phyloP scores from a whole-genome alignment of 2,888 invertebrate genomes.

The Bimastos eiseni region DNA sequence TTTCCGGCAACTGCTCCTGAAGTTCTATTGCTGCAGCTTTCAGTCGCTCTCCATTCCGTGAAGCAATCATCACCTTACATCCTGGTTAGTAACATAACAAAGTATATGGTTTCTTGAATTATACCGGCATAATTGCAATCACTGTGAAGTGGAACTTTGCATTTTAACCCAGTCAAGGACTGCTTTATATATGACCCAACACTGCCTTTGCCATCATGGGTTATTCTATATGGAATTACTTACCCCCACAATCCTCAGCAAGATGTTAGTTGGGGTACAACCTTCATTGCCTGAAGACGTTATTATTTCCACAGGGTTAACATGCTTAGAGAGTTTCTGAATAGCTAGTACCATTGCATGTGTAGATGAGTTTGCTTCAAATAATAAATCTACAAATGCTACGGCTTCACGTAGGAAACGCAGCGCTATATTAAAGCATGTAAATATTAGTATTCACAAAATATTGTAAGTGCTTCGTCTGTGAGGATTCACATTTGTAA shows the following conservation, averaged over 20 bases:
- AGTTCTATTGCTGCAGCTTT: slow-evolving; percentile 57
- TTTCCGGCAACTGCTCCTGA: slow-evolving; percentile 45
- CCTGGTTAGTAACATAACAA: slow-evolving; percentile 55
- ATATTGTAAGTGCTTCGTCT: not conserved
- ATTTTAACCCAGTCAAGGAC: too few species aligned
- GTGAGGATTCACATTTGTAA: not conserved
- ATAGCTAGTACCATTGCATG: too few species aligned
- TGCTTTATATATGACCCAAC: too few species aligned
- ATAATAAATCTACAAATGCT: not conserved
- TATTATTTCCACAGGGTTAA: too few species aligned
- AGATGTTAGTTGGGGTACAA: too few species aligned
- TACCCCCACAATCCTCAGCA: too few species aligned
- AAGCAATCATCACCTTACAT: slow-evolving; percentile 65
- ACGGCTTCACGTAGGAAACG: not conserved
- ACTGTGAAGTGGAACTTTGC: too few species aligned
- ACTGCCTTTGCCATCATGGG: too few species aligned
- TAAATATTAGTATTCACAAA: not conserved
- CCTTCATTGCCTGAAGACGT: too few species aligned
- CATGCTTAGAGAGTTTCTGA: too few species aligned
- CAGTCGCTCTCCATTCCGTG: slow-evolving; percentile 62
- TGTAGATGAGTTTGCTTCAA: not conserved
- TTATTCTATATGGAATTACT: too few species aligned
- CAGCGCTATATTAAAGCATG: not conserved
- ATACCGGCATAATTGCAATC: too few species aligned
- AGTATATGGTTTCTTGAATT: not conserved